Conservation (phyloP, 2,797 vertebrate species). For the Silurus lanzhouensis region DNA sequence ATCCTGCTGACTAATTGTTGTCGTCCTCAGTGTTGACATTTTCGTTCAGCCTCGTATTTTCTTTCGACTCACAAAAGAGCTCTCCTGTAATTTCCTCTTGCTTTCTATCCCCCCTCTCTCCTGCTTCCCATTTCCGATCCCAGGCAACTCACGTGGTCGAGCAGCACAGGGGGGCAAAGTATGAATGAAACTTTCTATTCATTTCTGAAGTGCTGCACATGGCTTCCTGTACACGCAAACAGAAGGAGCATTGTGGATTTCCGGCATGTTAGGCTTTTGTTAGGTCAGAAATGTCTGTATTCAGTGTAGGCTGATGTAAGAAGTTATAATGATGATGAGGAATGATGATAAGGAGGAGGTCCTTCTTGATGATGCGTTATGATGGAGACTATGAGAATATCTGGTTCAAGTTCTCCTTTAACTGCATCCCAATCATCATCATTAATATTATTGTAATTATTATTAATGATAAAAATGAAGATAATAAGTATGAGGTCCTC, state of each 20-base stretch:
- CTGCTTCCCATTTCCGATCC: not conserved
- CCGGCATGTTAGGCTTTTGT: constrained; percentile 16
- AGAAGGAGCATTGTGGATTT: constrained; percentile 36
- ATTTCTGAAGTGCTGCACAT: constrained; percentile 10
- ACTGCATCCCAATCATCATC: not conserved
- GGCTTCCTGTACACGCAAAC: constrained; percentile 43
- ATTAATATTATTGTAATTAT: not conserved
- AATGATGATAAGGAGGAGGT: too few species aligned
- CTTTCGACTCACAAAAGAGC: constrained; percentile 15
- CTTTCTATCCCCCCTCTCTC: not conserved
- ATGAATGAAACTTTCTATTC: constrained; percentile 24
- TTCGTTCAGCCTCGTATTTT: constrained; percentile 22
- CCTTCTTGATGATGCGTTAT: not conserved
- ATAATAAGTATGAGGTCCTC: too few species aligned
- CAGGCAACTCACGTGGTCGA: not conserved
- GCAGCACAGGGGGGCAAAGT: not conserved
- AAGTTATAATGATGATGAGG: not conserved
- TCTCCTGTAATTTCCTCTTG: constrained; percentile 3
- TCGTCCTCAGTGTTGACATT: constrained; percentile 59
- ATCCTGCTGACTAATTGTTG: constrained; percentile 75
- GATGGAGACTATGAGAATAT: not conserved
- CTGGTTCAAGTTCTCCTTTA: not conserved
- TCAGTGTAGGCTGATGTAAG: not conserved
- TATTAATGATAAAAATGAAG: not conserved
- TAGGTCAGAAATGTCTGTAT: not conserved